Conservation (phyloP, 92 coral and sea anemone genomes). For the Blastomussa wellsi region DNA sequence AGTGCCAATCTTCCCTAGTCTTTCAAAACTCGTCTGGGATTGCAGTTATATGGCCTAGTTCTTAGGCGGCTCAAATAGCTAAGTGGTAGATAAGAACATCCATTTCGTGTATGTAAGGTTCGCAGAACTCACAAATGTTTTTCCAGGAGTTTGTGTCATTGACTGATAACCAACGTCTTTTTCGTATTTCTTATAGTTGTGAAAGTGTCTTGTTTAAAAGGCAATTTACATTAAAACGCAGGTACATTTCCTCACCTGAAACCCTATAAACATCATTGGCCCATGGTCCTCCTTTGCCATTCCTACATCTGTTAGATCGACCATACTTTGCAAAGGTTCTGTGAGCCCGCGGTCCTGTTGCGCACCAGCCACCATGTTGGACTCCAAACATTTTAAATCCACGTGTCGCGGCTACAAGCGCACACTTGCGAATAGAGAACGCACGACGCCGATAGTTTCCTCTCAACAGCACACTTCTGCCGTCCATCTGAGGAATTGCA, state of each 20-base stretch:
- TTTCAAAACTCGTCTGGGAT: too few species aligned
- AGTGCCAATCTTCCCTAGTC: too few species aligned
- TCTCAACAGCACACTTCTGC: slow-evolving; percentile 27
- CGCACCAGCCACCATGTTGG: slow-evolving; percentile 65
- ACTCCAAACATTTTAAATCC: slow-evolving; percentile 42
- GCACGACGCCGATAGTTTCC: slow-evolving; percentile 39
- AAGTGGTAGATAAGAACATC: too few species aligned
- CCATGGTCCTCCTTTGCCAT: slow-evolving; percentile 65
- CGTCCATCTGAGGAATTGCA: slow-evolving; percentile 42
- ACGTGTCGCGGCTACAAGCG: slow-evolving; percentile 22
- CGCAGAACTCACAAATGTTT: too few species aligned
- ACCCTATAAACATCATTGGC: slow-evolving; percentile 59
- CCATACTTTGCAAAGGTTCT: slow-evolving; percentile 61
- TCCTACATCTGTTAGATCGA: slow-evolving; percentile 48
- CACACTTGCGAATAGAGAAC: slow-evolving; percentile 43
- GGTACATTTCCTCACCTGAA: not conserved
- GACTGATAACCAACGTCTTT: too few species aligned
- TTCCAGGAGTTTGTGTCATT: too few species aligned
- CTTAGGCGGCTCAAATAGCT: too few species aligned
- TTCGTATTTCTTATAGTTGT: too few species aligned
- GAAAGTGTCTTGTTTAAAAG: too few species aligned
- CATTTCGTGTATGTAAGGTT: too few species aligned
- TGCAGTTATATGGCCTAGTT: too few species aligned
- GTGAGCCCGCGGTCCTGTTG: slow-evolving; percentile 60
- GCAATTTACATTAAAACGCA: too few species aligned